Conservation (phyloP, 2,888 invertebrate species). For the Acleris laterana region DNA sequence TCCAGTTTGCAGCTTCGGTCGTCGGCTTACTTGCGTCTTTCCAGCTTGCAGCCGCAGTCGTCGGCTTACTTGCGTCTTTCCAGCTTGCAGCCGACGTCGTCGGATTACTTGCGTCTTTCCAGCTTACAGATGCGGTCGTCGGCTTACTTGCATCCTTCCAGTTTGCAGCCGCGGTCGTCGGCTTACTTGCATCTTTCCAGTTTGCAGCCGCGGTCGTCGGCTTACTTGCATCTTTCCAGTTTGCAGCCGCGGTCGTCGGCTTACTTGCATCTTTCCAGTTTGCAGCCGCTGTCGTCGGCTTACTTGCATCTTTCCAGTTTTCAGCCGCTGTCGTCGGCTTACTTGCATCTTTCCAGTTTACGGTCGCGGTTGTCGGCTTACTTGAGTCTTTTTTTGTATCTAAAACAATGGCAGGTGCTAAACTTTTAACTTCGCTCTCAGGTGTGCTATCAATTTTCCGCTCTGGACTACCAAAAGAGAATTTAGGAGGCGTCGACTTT, state of each 20-base stretch:
- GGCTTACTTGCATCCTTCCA: conserved; percentile 34
- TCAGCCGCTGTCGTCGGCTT: neutral
- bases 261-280: conserved; percentile 41
- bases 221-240: conserved; percentile 33
- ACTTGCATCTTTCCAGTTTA: conserved; percentile 43
- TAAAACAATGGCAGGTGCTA: conserved; percentile 45
- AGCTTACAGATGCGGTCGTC: conserved; percentile 41
- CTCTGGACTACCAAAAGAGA: conserved; percentile 61
- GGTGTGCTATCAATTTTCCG: conserved; percentile 48
- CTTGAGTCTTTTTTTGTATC: conserved; percentile 42
- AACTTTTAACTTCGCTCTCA: conserved; percentile 40
- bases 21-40: too few species aligned
- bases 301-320: conserved; percentile 31
- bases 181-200: conserved; percentile 33
- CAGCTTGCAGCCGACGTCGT: conserved; percentile 41
- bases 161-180: neutral
- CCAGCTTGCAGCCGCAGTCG: conserved; percentile 41
- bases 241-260: neutral
- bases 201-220: conserved; percentile 42
- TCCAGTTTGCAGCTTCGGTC: conserved; percentile 49
- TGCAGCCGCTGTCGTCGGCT: conserved; percentile 36
- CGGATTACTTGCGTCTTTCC: conserved; percentile 34
- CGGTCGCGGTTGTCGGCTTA: conserved; percentile 28
- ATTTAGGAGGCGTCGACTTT: conserved; percentile 46
- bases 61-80: conserved; percentile 35